Evolutionary conservation across 2,797 vertebrate genomes (phyloP).

Genomic region (Acanthornis magna): DNA sequence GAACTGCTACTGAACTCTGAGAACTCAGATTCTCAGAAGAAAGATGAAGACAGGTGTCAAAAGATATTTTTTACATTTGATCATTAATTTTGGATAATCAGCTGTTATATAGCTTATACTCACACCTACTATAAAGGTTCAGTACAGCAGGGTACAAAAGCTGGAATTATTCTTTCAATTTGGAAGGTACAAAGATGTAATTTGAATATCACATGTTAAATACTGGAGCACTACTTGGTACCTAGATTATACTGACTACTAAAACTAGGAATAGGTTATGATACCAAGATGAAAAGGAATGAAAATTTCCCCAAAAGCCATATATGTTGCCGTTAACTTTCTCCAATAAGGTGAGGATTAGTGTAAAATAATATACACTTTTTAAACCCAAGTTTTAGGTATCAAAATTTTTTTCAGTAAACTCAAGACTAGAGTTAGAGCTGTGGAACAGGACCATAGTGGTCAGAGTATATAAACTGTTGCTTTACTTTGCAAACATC

Average conservation of each 20-base stretch:
- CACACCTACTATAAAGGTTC: background rate
- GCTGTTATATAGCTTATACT: background rate
- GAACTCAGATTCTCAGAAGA: background rate
- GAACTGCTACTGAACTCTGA: background rate
- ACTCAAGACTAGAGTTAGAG: background rate
- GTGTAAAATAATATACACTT: background rate
- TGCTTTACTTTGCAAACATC: background rate
- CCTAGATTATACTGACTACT: background rate
- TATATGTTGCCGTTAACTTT: background rate
- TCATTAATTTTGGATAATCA: background rate
- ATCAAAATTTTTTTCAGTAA: background rate
- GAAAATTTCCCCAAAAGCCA: background rate
- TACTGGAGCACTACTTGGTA: background rate
- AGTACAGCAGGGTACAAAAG: background rate
- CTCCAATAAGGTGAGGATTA: background rate
- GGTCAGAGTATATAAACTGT: background rate
- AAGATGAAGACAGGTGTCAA: background rate
- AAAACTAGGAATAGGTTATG: background rate
- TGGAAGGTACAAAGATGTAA: background rate
- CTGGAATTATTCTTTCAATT: background rate
- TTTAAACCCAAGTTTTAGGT: background rate
- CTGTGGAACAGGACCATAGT: background rate
- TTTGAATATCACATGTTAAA: background rate
- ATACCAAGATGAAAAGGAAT: background rate
- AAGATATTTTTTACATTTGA: background rate